Conservation (phyloP, 37 sponge, comb jelly and placozoan genomes). For the Cliona cf. orientalis region DNA sequence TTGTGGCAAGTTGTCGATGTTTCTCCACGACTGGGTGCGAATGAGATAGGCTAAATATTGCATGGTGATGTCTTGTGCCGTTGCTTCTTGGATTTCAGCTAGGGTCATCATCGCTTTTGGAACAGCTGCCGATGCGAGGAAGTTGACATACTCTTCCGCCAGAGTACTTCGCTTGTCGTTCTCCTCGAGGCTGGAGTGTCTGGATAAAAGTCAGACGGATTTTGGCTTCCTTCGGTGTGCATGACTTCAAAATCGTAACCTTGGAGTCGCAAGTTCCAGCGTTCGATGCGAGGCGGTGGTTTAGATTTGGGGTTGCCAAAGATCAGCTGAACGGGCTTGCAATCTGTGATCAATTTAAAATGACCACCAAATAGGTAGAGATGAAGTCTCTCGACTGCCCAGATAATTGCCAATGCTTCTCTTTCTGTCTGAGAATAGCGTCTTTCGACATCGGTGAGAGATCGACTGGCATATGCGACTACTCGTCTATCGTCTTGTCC, state of each 20-base stretch:
- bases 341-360: conserved; percentile 50
- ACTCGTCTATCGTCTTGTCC: conserved; percentile 4
- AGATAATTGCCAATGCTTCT: conserved; percentile 47
- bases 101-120: conserved; percentile 44
- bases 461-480: conserved; percentile 43
- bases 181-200: conserved; percentile 13
- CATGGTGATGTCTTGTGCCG: conserved; percentile 21
- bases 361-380: conserved; percentile 64
- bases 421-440: conserved; percentile 47
- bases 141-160: conserved; percentile 39
- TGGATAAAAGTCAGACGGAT: conserved; percentile 53
- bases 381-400: conserved; percentile 48
- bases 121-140: conserved; percentile 9
- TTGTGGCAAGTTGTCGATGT: neutral
- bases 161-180: neutral
- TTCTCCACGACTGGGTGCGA: neutral
- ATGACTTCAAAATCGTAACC: conserved; percentile 39
- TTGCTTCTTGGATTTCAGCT: conserved; percentile 29
- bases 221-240: conserved; percentile 29
- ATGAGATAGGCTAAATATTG: neutral
- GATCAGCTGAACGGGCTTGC: conserved; percentile 43
- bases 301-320: conserved; percentile 41
- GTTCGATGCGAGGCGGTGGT: conserved; percentile 43
- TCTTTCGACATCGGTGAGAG: conserved; percentile 13
- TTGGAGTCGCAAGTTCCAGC: conserved; percentile 56